Conservation (phyloP, 2,113 vertebrate species). For the Sisor rabdophorus region DNA sequence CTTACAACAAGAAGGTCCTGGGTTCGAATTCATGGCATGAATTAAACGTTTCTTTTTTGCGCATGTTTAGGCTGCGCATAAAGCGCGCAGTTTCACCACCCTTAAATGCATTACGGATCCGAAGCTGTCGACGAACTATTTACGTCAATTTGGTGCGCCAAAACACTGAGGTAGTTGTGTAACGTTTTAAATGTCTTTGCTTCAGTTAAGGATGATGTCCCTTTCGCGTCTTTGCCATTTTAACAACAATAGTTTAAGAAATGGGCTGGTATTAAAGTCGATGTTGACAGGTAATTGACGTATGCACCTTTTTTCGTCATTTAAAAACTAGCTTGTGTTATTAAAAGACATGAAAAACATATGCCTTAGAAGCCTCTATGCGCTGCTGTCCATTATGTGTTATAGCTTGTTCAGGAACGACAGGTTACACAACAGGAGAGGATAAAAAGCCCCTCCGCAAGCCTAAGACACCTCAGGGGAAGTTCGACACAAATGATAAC, state of each 20-base stretch:
- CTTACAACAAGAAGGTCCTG: too few species aligned
- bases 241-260: slow-evolving; percentile 13
- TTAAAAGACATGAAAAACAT: too few species aligned
- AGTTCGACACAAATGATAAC: slow-evolving; percentile 78
- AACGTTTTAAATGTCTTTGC: slow-evolving; percentile 9
- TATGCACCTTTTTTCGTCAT: neutral
- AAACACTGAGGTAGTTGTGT: slow-evolving; percentile 34
- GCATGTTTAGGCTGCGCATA: slow-evolving; percentile 3
- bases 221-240: slow-evolving; percentile 23
- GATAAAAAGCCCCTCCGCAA: slow-evolving; percentile 74
- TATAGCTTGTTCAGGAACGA: slow-evolving; percentile 57
- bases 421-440: slow-evolving; percentile 62
- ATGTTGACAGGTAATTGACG: slow-evolving; percentile 52
- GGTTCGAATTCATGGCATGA: too few species aligned
- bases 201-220: slow-evolving; percentile 52
- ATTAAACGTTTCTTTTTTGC: neutral
- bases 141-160: slow-evolving; percentile 44
- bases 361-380: neutral
- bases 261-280: slow-evolving; percentile 21
- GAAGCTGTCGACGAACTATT: slow-evolving; percentile 42
- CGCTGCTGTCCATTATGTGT: neutral
- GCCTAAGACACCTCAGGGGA: slow-evolving; percentile 83
- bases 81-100: neutral
- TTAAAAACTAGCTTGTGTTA: neutral
- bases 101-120: slow-evolving; percentile 38